Evolutionary conservation across 2,888 invertebrate species (phyloP).

Genomic region (Drosophila nigritarsus): DNA sequence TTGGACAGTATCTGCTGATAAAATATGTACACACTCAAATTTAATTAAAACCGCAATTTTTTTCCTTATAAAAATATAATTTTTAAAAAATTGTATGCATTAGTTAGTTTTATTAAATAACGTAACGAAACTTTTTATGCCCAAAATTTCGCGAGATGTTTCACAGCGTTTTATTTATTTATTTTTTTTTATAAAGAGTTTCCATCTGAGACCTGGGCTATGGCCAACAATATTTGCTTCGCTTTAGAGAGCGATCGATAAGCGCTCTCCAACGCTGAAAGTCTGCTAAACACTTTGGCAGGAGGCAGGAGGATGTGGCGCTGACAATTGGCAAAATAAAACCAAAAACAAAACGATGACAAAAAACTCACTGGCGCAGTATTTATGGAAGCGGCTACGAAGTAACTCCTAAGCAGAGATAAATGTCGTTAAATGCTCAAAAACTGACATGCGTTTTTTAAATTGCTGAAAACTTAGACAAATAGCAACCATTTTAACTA

Average conservation of each 20-base stretch:
- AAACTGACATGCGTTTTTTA: conserved; percentile 51
- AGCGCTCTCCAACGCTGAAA: not conserved
- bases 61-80: not conserved
- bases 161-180: not conserved
- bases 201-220: not conserved
- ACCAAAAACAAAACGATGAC: conserved; percentile 49
- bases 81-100: not conserved
- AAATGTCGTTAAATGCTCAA: conserved; percentile 36
- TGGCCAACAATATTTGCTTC: not conserved
- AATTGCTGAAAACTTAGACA: conserved; percentile 38
- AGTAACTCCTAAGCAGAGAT: not conserved
- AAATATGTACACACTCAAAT: not conserved
- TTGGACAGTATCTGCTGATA: not conserved
- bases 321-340: conserved; percentile 45
- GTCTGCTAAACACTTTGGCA: not conserved
- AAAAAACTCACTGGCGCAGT: conserved; percentile 56
- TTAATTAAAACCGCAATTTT: not conserved
- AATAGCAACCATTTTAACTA: conserved; percentile 31
- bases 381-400: not conserved
- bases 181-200: not conserved
- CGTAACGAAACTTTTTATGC: not conserved
- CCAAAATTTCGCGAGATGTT: not conserved
- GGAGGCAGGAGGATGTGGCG: conserved; percentile 33
- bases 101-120: not conserved
- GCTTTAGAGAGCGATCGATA: not conserved